A percentile compares a stretch with the other conserved stretches of the same genome.
Conservation (phyloP, 2,888 invertebrate genomes). For the Choristoneura rosaceana region DNA sequence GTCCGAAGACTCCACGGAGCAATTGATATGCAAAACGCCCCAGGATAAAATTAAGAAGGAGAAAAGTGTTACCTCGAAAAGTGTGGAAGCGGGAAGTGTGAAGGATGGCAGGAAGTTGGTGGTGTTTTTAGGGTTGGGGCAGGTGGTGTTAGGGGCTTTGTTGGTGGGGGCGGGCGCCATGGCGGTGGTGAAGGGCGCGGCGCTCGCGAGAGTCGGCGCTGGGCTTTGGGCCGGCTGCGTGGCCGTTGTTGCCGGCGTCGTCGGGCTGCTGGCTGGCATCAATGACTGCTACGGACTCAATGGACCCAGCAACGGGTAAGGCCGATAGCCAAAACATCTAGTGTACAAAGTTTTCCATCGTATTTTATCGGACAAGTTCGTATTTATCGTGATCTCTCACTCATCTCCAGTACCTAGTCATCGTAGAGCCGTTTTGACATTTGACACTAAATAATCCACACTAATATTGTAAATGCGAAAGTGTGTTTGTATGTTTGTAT, state of each 20-base stretch:
- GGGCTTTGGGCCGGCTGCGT: constrained; percentile 89
- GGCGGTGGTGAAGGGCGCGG: constrained; percentile 87
- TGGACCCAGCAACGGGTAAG: constrained; percentile 65
- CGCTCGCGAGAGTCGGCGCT: constrained; percentile 85
- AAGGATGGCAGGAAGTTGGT: constrained; percentile 66
- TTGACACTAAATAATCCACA: too few species aligned
- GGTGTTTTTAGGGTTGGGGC: constrained; percentile 84
- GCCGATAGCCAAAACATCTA: neutral
- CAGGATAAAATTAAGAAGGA: constrained; percentile 62
- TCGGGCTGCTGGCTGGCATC: constrained; percentile 87
- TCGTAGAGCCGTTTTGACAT: too few species aligned
- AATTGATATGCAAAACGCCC: constrained; percentile 84
- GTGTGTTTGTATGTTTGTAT: too few species aligned
- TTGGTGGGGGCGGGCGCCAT: constrained; percentile 87
- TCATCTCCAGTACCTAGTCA: too few species aligned
- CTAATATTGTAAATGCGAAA: too few species aligned
- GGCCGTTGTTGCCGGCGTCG: constrained; percentile 86
- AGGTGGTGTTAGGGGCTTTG: constrained; percentile 87
- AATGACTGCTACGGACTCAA: constrained; percentile 83
- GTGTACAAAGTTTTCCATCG: too few species aligned
- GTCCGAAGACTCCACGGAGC: constrained; percentile 85
- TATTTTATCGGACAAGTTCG: too few species aligned
- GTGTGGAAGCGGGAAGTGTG: constrained; percentile 73
- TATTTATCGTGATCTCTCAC: too few species aligned
- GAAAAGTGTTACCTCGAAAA: constrained; percentile 75